Conservation (phyloP, 2,113 vertebrate genomes). For the Eidolon helvum region DNA sequence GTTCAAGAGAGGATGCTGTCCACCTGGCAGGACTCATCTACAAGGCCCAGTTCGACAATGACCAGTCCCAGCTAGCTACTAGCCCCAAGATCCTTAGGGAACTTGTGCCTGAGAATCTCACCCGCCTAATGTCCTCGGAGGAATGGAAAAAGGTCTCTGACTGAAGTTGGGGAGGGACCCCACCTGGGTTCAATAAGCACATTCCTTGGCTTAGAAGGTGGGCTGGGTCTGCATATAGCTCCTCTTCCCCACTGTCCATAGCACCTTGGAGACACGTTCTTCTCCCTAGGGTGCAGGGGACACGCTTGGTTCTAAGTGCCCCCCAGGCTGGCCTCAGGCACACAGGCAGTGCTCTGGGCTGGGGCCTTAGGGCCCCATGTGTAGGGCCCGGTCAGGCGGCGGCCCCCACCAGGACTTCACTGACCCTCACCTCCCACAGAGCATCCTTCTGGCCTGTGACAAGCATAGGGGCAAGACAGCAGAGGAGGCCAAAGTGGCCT, state of each 20-base stretch:
- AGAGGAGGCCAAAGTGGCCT: conserved; percentile 91
- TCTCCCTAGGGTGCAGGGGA: neutral
- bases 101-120: conserved; percentile 91
- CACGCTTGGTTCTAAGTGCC: neutral
- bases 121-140: conserved; percentile 88
- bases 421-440: conserved; percentile 62
- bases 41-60: conserved; percentile 85
- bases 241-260: accelerated
- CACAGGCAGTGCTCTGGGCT: accelerated
- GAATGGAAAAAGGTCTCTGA: conserved; percentile 95
- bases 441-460: conserved; percentile 84
- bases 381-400: neutral
- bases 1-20: conserved; percentile 89
- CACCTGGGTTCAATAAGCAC: neutral
- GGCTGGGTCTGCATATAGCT: neutral
- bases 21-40: conserved; percentile 92
- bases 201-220: neutral
- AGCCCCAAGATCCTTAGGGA: conserved; percentile 92
- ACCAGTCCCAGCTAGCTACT: conserved; percentile 85
- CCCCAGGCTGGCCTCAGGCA: no score
- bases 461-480: conserved; percentile 87
- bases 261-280: neutral
- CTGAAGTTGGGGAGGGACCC: neutral
- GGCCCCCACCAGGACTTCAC: neutral
- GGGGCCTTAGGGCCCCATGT: accelerated